Conservation (phyloP, 1,140 invertebrate genomes). For the Calycopis cecrops region DNA sequence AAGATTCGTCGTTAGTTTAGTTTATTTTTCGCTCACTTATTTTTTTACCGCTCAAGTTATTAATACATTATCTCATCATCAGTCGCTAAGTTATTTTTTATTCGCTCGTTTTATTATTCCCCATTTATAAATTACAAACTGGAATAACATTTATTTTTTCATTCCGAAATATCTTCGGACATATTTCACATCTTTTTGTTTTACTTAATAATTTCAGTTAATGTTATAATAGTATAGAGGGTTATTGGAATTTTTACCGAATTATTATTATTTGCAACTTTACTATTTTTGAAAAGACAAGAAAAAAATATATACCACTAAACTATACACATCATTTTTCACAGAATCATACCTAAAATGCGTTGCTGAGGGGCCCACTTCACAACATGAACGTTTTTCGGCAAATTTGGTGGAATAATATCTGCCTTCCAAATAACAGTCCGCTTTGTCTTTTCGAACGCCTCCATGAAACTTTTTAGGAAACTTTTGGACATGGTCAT, state of each 20-base stretch:
- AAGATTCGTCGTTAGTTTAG: too few species aligned
- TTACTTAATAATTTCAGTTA: neutral
- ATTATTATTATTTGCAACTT: neutral
- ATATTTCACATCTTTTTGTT: neutral
- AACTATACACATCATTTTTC: too few species aligned
- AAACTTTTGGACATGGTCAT: constrained; percentile 43
- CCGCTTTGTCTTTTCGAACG: constrained; percentile 60
- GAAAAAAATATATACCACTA: too few species aligned
- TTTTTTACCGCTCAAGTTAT: too few species aligned
- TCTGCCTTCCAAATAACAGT: constrained; percentile 76
- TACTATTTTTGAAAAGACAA: neutral
- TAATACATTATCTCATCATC: too few species aligned
- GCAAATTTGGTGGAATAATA: constrained; percentile 53
- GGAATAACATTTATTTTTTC: neutral
- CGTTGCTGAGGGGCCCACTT: constrained; percentile 80
- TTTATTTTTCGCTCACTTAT: too few species aligned
- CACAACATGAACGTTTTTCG: constrained; percentile 76
- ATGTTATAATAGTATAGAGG: too few species aligned
- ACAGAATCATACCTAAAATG: constrained; percentile 66
- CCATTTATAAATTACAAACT: too few species aligned
- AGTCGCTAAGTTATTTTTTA: too few species aligned
- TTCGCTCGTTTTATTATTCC: too few species aligned
- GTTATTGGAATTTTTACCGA: too few species aligned
- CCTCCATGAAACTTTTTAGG: constrained; percentile 51
- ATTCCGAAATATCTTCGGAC: constrained; percentile 51